phyloP scores from a whole-genome alignment of 2,888 invertebrate species.

The Listrodromus nycthemerus region DNA sequence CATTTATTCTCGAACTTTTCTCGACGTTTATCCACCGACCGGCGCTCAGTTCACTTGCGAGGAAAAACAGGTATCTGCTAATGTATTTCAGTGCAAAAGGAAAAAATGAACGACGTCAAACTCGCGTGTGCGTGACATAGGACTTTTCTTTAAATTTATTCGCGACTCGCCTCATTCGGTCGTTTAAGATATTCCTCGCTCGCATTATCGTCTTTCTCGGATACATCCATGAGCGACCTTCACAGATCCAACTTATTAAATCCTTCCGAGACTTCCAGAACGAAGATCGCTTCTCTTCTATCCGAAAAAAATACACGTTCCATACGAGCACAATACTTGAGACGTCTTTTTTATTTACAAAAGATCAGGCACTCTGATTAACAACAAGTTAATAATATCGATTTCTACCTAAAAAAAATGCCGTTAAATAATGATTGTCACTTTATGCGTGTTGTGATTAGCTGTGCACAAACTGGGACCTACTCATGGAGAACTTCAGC shows the following conservation, averaged over 20 bases:
- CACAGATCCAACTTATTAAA: background rate
- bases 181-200: background rate
- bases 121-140: background rate
- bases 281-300: background rate
- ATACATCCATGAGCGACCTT: background rate
- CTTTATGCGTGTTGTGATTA: too few species aligned
- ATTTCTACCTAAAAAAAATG: too few species aligned
- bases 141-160: background rate
- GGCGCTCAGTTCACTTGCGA: background rate
- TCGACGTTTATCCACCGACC: slow-evolving; percentile 4
- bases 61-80: background rate
- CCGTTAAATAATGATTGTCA: too few species aligned
- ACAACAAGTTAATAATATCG: too few species aligned
- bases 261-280: background rate
- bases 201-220: background rate
- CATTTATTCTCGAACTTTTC: slow-evolving; percentile 8
- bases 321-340: background rate
- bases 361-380: too few species aligned
- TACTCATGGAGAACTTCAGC: too few species aligned
- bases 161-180: background rate
- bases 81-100: background rate
- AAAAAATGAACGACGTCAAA: background rate
- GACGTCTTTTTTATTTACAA: background rate
- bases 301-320: background rate
- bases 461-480: too few species aligned